phyloP scores from a whole-genome alignment of 2,797 vertebrate genomes.

The Molossus alvarezi region DNA sequence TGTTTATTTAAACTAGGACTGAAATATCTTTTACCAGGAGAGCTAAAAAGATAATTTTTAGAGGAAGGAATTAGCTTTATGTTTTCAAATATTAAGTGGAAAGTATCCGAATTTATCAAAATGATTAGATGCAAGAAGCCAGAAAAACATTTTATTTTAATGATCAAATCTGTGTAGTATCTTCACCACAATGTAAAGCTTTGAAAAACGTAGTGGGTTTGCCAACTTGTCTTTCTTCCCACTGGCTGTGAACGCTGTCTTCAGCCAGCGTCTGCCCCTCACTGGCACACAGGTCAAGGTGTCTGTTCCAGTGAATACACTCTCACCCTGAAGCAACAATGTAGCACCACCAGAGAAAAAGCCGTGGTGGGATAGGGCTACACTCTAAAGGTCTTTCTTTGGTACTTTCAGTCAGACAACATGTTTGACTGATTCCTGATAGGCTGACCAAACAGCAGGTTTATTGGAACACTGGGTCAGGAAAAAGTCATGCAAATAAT shows the following conservation, averaged over 20 bases:
- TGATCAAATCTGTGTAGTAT: conserved; percentile 2
- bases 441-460: not conserved
- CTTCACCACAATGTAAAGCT: conserved; percentile 1
- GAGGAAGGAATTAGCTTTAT: not conserved
- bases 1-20: conserved; percentile 14
- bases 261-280: not conserved
- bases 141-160: conserved; percentile 45
- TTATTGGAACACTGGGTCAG: not conserved
- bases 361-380: not conserved
- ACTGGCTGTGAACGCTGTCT: not conserved
- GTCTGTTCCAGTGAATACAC: not conserved
- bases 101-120: conserved; percentile 50
- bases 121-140: conserved; percentile 29
- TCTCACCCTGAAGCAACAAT: not conserved
- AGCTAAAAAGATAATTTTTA: not conserved
- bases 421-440: not conserved
- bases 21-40: not conserved
- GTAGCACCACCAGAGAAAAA: not conserved
- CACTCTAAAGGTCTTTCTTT: not conserved
- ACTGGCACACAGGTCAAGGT: not conserved
- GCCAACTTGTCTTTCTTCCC: conserved; percentile 12
- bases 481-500: conserved; percentile 3
- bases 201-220: conserved; percentile 37
- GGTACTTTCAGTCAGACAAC: not conserved
- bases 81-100: conserved; percentile 57